Base-by-base conservation (phyloP, 23 tunicate genomes). In the Halocynthia roretzi region DNA sequence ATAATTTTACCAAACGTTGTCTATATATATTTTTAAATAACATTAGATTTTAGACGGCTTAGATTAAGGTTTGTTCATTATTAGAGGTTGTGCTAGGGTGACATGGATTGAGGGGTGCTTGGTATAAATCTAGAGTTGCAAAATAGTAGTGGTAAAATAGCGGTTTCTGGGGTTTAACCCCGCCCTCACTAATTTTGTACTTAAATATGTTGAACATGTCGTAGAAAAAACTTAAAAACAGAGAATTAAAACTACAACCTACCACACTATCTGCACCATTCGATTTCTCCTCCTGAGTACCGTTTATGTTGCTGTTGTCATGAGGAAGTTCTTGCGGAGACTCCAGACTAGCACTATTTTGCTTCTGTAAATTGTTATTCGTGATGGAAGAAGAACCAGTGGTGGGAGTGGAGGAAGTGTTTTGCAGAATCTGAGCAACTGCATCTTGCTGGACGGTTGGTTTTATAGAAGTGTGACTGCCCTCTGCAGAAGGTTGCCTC, bases 331-430 rank as follows among this genome's bases (percentile, higher is more conserved):
- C 78, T 18, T 74, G 78, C 17, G 62, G 62, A 8, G 62, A 53
- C 14, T 74, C 78, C 78, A 74, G 31, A 53, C 56, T 62, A 19
- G 55, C 78, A 54, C 78, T 74, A 21, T 20, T 40, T n/a, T 74
- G 78, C 68, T 74, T 74, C 5, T 74, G 14, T 48, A 74, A 48
- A 8, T 22, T 53, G 5, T 40, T 20, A 48, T 65, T 48, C 2
- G 15, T 65, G 70, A 31, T 31, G 44, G 44, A 31, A 31, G 44
- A 31, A 31, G 70, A 65, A 65, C 22, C 19, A 53, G 69, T 74
- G 55, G 55, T 53, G 14, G 63, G 68, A 74, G 6, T 53, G 56
- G 14, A 8, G 55, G 56, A 44, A 31, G 76, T 44, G 18, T 12
- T 10, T 10, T 74, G 23, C 19, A 54, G 78, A 9, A 74, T 22